Conservation (phyloP, 2,113 vertebrate species). For the Pimephales promelas region DNA sequence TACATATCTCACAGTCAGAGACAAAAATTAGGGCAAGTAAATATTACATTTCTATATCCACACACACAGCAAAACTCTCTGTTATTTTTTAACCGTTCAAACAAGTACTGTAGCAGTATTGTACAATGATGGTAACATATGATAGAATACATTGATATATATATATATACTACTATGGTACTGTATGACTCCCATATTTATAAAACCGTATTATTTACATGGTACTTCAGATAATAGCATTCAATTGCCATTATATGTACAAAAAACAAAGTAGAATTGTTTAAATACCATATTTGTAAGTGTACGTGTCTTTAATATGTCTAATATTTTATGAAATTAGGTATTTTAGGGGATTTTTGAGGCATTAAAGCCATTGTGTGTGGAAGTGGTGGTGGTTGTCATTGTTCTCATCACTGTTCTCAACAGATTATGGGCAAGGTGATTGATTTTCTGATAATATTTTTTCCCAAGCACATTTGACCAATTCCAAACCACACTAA, state of each 20-base stretch:
- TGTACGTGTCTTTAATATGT: background rate
- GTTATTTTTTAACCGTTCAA: background rate
- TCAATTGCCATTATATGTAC: background rate
- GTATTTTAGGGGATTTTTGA: background rate
- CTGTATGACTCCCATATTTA: background rate
- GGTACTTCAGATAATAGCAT: background rate
- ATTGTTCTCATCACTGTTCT: too few relatives aligned
- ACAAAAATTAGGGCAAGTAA: background rate
- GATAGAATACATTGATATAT: background rate
- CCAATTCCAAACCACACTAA: too few relatives aligned
- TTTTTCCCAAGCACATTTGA: too few relatives aligned
- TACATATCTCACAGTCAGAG: background rate
- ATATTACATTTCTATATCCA: conserved; percentile 17
- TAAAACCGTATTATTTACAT: background rate
- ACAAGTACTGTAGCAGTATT: background rate
- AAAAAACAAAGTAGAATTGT: background rate
- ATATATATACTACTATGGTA: background rate
- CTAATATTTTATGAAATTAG: background rate
- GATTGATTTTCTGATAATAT: too few relatives aligned
- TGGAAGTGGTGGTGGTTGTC: too few relatives aligned
- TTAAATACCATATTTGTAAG: too few relatives aligned
- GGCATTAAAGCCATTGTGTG: too few relatives aligned
- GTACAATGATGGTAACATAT: background rate
- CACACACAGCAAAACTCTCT: background rate
- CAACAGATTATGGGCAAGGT: too few relatives aligned